Percentiles rank a stretch among this genome's conserved stretches.
Conservation (phyloP, 2,797 vertebrate species). For the Arremon brunneinucha region DNA sequence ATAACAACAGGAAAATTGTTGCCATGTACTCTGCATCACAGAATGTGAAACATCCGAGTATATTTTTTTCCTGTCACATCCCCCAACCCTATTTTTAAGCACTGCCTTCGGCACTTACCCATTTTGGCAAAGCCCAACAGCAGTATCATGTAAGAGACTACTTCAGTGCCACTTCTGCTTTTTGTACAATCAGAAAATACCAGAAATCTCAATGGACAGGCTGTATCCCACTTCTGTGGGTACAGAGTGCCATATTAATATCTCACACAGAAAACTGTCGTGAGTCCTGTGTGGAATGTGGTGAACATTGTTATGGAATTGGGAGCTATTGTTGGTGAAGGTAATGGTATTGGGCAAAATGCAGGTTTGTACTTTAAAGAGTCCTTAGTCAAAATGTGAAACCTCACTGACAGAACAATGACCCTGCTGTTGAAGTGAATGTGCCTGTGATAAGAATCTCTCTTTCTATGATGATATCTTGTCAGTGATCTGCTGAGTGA, state of each 20-base stretch:
- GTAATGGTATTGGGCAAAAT: background rate
- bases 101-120: background rate
- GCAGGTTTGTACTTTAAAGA: background rate
- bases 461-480: background rate
- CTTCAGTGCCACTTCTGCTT: background rate
- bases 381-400: background rate
- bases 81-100: slow-evolving; percentile 36
- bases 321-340: background rate
- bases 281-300: background rate
- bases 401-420: background rate
- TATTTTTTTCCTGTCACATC: background rate
- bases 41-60: background rate
- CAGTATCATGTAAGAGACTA: background rate
- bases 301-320: background rate
- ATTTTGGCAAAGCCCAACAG: background rate
- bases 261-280: background rate
- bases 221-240: background rate
- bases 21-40: background rate
- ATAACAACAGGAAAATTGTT: background rate
- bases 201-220: background rate
- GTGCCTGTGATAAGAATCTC: background rate
- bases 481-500: background rate
- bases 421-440: background rate
- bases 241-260: background rate
- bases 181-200: background rate